Base-by-base conservation (phyloP, 2,797 vertebrate genomes). In the Babyrousa celebensis region DNA sequence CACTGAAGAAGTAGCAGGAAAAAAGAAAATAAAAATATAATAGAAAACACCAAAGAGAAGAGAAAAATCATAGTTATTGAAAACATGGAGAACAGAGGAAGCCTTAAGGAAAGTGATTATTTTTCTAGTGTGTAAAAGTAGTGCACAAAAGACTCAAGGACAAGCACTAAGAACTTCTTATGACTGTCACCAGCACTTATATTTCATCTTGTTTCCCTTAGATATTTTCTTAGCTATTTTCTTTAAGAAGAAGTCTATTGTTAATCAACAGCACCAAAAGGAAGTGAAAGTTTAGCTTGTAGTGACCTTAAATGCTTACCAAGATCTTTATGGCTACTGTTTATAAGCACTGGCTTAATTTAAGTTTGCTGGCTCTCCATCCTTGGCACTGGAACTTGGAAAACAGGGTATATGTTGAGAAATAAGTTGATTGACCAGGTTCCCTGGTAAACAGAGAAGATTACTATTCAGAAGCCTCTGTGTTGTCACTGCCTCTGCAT, bases 221-320 rank as follows among this genome's bases (percentile, higher is more conserved):
- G 63, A 14, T 93, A 32, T 58, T 52, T 96, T 89, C 77, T 90
- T 29, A 71, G 63, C 17, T 93, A 32, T 58, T 52, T 96, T 89
- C 77, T 90, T 88, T 95, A 96, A 94, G 36, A 32, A 60, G 9
- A 74, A 78, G 36, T 25, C 1, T 93, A 43, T 75, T 89, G 23
- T 60, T 87, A 78, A 65, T 85, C 85, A 93, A 80, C 21, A 93
- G 11, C 12, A 67, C 43, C n/a, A 63, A 90, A 43, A 48, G 20
- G 21, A 85, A 94, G 12, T 70, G 7, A 68, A 92, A 25, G 10
- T 63, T 87, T 68, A 83, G 17, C 8, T 72, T 89, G 17, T 70
- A 65, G 21, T 25, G 60, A 67, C 16, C 23, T 82, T 77, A 68
- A 80, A 72, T 14, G 40, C 32, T 87, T 74, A 89, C 29, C 40